Conservation (phyloP, 2,113 vertebrate genomes). For the Numida meleagris region DNA sequence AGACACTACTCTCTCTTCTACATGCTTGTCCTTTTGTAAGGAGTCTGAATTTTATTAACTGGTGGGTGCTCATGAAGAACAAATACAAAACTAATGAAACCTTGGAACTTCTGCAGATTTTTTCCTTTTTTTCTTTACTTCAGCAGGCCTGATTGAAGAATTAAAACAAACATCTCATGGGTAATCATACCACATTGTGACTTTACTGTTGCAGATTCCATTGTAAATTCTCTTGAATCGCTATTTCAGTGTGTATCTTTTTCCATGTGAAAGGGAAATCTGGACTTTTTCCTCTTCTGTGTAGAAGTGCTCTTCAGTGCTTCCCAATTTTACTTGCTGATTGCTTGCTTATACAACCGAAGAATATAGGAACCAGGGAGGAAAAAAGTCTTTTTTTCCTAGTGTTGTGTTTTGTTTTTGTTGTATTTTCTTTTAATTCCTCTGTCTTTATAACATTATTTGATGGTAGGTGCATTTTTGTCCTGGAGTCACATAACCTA, state of each 20-base stretch:
- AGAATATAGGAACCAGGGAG: neutral
- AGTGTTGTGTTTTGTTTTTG: neutral
- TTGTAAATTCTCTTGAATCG: neutral
- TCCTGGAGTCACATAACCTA: neutral
- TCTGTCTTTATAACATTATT: neutral
- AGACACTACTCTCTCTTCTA: neutral
- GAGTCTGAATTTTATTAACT: neutral
- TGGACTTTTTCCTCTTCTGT: neutral
- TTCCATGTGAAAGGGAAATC: too few relatives aligned
- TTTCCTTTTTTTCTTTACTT: neutral
- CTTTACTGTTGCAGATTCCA: neutral
- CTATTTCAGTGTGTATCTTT: rapidly evolving
- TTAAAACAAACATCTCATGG: neutral
- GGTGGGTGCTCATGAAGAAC: neutral
- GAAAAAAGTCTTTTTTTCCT: neutral
- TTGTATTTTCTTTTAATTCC: neutral
- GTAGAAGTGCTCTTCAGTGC: neutral
- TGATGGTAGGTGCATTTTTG: neutral
- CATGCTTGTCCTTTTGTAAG: neutral
- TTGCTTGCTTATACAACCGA: neutral
- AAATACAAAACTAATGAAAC: neutral
- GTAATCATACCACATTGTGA: neutral
- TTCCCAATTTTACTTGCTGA: neutral
- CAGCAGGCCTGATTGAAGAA: neutral
- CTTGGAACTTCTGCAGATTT: neutral